Evolutionary conservation across 2,888 invertebrate genomes (phyloP).

Genomic region (Patella caerulea): DNA sequence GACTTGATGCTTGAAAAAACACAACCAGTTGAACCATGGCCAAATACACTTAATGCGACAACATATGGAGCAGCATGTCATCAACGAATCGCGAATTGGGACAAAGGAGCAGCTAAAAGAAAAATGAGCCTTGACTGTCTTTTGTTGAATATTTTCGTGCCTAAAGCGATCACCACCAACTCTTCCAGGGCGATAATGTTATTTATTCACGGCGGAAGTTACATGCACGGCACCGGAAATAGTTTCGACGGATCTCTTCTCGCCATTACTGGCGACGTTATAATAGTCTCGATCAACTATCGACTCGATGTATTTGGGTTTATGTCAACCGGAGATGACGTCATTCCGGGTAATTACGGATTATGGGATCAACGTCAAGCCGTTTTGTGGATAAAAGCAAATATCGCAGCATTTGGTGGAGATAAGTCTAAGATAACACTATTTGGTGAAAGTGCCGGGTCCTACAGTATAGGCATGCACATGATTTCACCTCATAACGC

Average conservation of each 20-base stretch:
- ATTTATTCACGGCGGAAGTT: slow-evolving; percentile 95
- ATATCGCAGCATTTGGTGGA: slow-evolving; percentile 75
- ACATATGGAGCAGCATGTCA: slow-evolving; percentile 21
- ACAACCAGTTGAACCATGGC: slow-evolving; percentile 42
- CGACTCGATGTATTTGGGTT: slow-evolving; percentile 93
- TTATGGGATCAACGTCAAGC: slow-evolving; percentile 95
- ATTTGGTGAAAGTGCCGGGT: slow-evolving; percentile 57
- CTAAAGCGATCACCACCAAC: slow-evolving; percentile 79
- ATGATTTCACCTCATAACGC: slow-evolving; percentile 43
- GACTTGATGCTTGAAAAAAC: slow-evolving; percentile 52
- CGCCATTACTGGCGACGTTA: slow-evolving; percentile 89
- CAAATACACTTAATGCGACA: slow-evolving; percentile 73
- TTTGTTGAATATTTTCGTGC: slow-evolving; percentile 94
- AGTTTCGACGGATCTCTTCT: slow-evolving; percentile 75
- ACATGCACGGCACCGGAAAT: slow-evolving; percentile 92
- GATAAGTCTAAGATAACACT: slow-evolving; percentile 46
- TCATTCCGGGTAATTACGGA: slow-evolving; percentile 89
- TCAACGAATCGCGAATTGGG: neutral
- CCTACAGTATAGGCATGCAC: slow-evolving; percentile 43
- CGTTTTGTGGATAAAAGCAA: slow-evolving; percentile 92
- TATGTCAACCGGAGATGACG: slow-evolving; percentile 85
- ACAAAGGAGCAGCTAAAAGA: slow-evolving; percentile 76
- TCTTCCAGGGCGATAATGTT: slow-evolving; percentile 81
- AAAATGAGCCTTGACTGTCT: slow-evolving; percentile 87
- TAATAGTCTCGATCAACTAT: slow-evolving; percentile 95